Evolutionary conservation across 1,140 invertebrate species (phyloP).

Genomic region (Eueides isabella): DNA sequence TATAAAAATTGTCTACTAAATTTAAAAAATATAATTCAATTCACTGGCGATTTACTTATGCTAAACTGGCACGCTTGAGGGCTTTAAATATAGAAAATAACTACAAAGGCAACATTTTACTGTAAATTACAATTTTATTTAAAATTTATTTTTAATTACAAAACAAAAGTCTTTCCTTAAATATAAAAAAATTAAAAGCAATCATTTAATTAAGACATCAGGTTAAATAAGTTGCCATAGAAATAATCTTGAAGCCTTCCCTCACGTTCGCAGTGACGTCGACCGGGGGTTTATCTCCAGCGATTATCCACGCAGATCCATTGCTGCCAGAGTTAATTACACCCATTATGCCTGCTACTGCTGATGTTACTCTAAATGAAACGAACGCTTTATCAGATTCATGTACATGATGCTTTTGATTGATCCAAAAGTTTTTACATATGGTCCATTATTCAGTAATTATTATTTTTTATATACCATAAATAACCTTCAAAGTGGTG

Average conservation of each 20-base stretch:
- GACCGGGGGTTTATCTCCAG: slow-evolving; percentile 59
- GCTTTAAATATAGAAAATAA: neutral
- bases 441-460: too few species aligned
- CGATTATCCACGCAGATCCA: slow-evolving; percentile 68
- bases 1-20: too few species aligned
- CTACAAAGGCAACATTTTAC: neutral
- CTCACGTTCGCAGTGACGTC: slow-evolving; percentile 58
- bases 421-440: neutral
- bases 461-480: too few species aligned
- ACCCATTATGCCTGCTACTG: slow-evolving; percentile 60
- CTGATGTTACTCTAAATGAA: slow-evolving; percentile 63
- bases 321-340: slow-evolving; percentile 55
- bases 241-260: slow-evolving; percentile 46
- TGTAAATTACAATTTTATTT: too few species aligned
- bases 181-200: slow-evolving; percentile 3
- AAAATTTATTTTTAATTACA: too few species aligned
- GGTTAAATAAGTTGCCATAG: slow-evolving; percentile 26
- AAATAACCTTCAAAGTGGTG: too few species aligned
- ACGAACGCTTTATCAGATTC: slow-evolving; percentile 16
- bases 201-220: slow-evolving; percentile 10
- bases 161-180: too few species aligned
- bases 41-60: neutral
- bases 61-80: neutral
- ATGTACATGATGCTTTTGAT: slow-evolving; percentile 14
- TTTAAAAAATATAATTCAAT: too few species aligned